phyloP scores from a whole-genome alignment of 2,888 invertebrate species.

The Conus canariensis region DNA sequence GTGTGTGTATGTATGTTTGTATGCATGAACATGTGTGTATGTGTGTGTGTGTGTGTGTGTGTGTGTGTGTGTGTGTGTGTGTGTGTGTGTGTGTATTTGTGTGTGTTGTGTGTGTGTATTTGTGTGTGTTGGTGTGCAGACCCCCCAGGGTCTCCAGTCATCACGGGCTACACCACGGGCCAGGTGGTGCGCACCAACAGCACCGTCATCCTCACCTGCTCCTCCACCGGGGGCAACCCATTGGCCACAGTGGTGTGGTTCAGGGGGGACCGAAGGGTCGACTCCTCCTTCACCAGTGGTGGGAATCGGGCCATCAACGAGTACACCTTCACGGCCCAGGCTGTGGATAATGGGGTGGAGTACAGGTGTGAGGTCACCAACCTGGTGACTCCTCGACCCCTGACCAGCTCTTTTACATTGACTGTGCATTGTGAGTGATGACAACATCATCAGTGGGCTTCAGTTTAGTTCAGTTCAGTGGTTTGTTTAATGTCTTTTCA shows the following conservation, averaged over 20 bases:
- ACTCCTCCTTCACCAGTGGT: conserved; percentile 89
- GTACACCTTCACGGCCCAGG: conserved; percentile 92
- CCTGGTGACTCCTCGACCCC: conserved; percentile 90
- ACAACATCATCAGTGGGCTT: no score
- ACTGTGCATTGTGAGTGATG: conserved; percentile 22
- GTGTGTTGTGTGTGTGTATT: neutral
- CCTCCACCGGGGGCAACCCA: conserved; percentile 97
- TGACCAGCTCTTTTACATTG: neutral
- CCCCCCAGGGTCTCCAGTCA: conserved; percentile 94
- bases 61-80: neutral
- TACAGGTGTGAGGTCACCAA: conserved; percentile 97
- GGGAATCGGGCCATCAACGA: conserved; percentile 81
- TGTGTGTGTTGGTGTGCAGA: conserved; percentile 82
- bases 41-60: neutral
- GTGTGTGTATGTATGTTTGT: neutral
- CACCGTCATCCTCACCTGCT: conserved; percentile 92
- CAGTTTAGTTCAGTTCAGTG: no score
- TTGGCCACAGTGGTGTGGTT: conserved; percentile 89
- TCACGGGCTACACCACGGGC: conserved; percentile 94
- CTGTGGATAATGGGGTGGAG: conserved; percentile 94
- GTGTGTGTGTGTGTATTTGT: neutral
- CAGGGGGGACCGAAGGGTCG: conserved; percentile 92
- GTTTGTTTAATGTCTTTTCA: no score
- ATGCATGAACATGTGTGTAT: neutral
- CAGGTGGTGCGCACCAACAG: conserved; percentile 93